Evolutionary conservation across 2,888 invertebrate genomes (phyloP), one percentile per base, ranked within the genome.

Genomic region (Tachina grossa): DNA sequence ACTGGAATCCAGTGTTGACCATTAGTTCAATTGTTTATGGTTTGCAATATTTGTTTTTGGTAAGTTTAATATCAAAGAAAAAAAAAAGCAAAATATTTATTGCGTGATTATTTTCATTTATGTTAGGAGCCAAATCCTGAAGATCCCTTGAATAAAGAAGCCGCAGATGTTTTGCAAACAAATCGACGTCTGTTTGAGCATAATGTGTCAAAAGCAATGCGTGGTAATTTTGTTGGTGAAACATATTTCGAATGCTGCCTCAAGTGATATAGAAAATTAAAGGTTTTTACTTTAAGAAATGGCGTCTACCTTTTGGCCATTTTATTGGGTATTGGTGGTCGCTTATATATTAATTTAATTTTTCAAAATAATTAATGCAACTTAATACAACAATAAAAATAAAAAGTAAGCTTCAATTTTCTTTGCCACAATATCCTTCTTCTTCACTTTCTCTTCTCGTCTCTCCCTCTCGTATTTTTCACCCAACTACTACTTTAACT

Each of bases 1-100:
- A 99, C 94, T 99, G 99, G 99, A 99, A 99, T 93, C 99, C 99
- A 83, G 99, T 99, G 87, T 95, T 99, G 89, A 99, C 98, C 83
- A 97, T 99, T 89, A 99, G 98, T 93, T 98, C 98, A 88, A 97
- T 99, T 93, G 97, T 99, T 80, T 99, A 99, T 93, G 99, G 99
- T 88, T 94, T 99, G 90, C 98, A 98, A 93, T 99, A 98, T 95
- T 95, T 99, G 91, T 99, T 99, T 93, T 93, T 98, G 95, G 98
- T 97, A 93, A 87, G 85, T 65, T 43, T 22, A 39, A 13, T 10
- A n/a, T 51, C 4, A 51, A 41, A 31, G 9, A 13, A 57, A 6
- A 61, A 41, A 41, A 9, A 10, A 41, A 61, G 16, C 11, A 13
- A 63, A 45, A 13, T 13, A 9, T 49, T 9, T 13, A 13, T 13